Evolutionary conservation across 2,113 vertebrate species (phyloP), one percentile per base, ranked within the genome.

Genomic region (Perca flavescens): DNA sequence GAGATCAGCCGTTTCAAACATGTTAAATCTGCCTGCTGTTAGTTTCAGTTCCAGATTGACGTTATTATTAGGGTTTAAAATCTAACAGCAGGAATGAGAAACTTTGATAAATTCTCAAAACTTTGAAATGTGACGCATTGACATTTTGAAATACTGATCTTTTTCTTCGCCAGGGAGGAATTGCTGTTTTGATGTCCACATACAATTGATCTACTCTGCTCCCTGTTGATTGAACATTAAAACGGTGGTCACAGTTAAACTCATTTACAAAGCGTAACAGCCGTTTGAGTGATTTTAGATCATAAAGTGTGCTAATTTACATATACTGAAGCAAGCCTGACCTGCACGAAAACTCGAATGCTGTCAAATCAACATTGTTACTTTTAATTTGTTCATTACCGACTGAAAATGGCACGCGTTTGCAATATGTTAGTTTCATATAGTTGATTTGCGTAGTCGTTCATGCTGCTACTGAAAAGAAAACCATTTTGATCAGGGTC

Each of bases 101-200:
- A 21, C 16, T 64, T 16, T 57, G 19, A 66, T 7, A 53, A 22
- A 13, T 50, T 57, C 25, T 72, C 14, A 22, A 74, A 36, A 40
- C 31, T 40, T 69, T 8, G 34, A 22, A 63, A 60, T 52, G 2
- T 25, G 79, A 62, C 22, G 46, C 50, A 43, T 69, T 83, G 76
- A 85, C 79, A 83, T 77, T 85, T 80, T 85, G 54, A 83, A 79
- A 76, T 68, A 47, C 60, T 68, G 15, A 21, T 71, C 9, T 56
- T 28, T 62, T 47, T 61, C 46, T 15, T 17, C 5, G n/a, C 4
- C 40, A 21, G 9, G 9, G 22, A 46, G 17, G 34, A 1, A 13
- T 40, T 52, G 12, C 21, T 16, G 17, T 21, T 80, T 17, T 15
- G 2, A 36, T 62, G 14, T 49, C 52, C 13, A 21, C 34, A 9